Evolutionary conservation across 2,797 vertebrate genomes (phyloP).

Genomic region (Luscinia luscinia): DNA sequence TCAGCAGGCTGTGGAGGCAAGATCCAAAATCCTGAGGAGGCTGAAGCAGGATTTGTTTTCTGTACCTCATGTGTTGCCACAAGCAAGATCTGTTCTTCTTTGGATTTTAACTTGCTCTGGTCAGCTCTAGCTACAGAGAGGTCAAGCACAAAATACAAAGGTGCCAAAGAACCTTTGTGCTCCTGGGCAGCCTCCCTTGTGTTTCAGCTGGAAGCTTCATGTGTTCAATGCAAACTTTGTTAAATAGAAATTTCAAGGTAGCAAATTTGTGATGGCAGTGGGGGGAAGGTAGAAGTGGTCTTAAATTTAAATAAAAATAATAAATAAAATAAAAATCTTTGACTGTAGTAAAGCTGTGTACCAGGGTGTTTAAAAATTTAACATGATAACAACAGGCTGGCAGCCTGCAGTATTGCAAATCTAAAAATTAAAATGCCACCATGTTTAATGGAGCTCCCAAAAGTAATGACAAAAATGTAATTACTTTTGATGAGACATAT

Average conservation of each 20-base stretch:
- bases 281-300: neutral
- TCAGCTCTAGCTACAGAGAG: neutral
- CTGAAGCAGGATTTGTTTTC: neutral
- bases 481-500: slow-evolving; percentile 51
- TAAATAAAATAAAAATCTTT: neutral
- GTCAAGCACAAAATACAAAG: neutral
- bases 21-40: neutral
- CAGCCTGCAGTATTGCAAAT: slow-evolving; percentile 48
- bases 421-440: slow-evolving; percentile 67
- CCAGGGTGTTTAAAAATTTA: slow-evolving; percentile 64
- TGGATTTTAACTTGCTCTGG: neutral
- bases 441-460: slow-evolving; percentile 65
- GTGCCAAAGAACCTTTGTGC: neutral
- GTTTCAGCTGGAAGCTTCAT: neutral
- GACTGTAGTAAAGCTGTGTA: slow-evolving; percentile 17
- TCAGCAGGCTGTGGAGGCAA: slow-evolving; percentile 4
- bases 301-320: neutral
- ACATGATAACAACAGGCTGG: slow-evolving; percentile 46
- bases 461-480: slow-evolving; percentile 66
- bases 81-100: neutral
- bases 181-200: neutral
- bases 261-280: neutral
- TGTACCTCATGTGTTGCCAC: neutral
- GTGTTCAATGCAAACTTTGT: neutral
- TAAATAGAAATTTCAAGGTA: neutral